Base-by-base conservation (phyloP, 1,140 invertebrate genomes). In the Ruditapes philippinarum region DNA sequence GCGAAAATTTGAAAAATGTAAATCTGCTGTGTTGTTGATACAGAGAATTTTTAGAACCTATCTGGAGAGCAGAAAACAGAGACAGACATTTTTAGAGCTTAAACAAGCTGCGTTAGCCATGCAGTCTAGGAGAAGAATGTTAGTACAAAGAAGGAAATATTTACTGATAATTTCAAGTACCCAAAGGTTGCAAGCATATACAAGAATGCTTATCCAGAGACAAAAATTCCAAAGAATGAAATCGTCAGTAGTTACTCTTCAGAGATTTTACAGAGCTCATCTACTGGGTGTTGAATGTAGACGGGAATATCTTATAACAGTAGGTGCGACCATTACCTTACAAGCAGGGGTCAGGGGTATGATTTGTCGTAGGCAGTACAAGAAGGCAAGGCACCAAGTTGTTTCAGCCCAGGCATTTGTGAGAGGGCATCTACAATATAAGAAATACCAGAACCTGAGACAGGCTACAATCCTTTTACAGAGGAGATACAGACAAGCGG, bases 261-360 rank as follows among this genome's bases (percentile, higher is more conserved):
- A 92, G 68, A 86, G 38, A 11, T 45, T 33, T 28, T 85, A 70
- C 36, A 81, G 65, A 68, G 60, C 25, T 33, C 85, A 76, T 57
- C 60, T 42, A 60, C 36, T 92, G 22, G 60, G 33, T n/a, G 33
- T 42, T 5, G 3, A 19, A 4, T 81, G 79, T 22, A 60, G 79
- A 40, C n/a, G 40, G 17, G 33, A 65, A 49, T 81, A 42, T 62
- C 57, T 81, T 31, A 40, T 81, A 1, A 60, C 2, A 1, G 22
- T 62, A 22, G 79, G 62, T 33, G 83, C 91, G 12, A 79, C 89
- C 0, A 76, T 91, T 17, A 89, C 80, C 9, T 76, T 95, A 49
- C 95, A 95, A 74, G 73, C 70, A 40, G 22, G 45, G 4, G 89
- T 91, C 49, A 68, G 93, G 36, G 91, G 68, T 40, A 0, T 81